Evolutionary conservation across 2,888 invertebrate genomes (phyloP).

Genomic region (Synergus laeviventris): DNA sequence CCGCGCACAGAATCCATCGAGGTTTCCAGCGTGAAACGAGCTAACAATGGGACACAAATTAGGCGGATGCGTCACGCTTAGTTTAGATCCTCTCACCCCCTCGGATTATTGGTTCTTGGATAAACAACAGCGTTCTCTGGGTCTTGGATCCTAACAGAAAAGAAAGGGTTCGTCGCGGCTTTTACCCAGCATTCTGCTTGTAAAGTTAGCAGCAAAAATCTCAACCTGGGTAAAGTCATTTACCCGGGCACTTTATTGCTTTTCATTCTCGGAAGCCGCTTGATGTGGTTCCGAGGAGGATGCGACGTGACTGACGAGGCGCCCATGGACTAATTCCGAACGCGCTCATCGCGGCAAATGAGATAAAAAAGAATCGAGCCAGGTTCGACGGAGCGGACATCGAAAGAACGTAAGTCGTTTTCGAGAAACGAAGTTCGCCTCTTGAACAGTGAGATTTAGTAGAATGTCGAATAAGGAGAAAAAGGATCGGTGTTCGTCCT

Average conservation of each 20-base stretch:
- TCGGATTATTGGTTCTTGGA: slow-evolving; percentile 13
- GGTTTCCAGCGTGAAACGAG: slow-evolving; percentile 1
- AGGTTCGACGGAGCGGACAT: slow-evolving; percentile 12
- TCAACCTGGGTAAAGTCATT: slow-evolving; percentile 27
- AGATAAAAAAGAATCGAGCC: slow-evolving; percentile 21
- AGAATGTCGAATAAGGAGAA: slow-evolving; percentile 39
- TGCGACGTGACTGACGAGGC: slow-evolving; percentile 40
- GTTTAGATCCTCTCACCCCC: neutral
- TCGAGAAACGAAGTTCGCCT: slow-evolving; percentile 36
- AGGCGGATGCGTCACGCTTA: neutral
- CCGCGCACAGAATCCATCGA: neutral
- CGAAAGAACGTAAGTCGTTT: slow-evolving; percentile 39
- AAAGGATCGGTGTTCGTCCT: slow-evolving; percentile 39
- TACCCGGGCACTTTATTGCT: slow-evolving; percentile 37
- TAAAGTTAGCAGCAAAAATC: slow-evolving; percentile 11
- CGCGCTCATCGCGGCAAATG: slow-evolving; percentile 38
- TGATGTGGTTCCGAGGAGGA: slow-evolving; percentile 9
- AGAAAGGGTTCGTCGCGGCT: neutral
- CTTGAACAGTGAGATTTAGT: slow-evolving; percentile 30
- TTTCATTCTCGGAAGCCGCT: slow-evolving; percentile 28
- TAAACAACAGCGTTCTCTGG: slow-evolving; percentile 10
- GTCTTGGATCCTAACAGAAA: neutral
- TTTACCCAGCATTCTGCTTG: neutral
- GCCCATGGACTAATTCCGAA: slow-evolving; percentile 39
- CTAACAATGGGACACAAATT: slow-evolving; percentile 9